Conservation (phyloP, 2,888 invertebrate species). For the Cantharis flavilabris region DNA sequence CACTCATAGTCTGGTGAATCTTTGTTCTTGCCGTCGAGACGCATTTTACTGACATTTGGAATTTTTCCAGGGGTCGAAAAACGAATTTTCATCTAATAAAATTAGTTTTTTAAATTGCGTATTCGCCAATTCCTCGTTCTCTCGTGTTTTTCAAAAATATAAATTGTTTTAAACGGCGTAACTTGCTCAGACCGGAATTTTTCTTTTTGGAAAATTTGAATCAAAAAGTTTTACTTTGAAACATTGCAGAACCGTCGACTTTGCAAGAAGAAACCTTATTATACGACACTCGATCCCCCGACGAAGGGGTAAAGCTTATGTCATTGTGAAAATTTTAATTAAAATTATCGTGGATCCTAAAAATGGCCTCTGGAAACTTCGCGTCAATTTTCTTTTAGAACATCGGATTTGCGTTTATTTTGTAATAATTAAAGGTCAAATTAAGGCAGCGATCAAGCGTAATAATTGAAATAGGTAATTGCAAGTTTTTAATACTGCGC, state of each 20-base stretch:
- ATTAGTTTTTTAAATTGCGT: neutral
- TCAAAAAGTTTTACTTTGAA: neutral
- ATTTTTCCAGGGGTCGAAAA: constrained; percentile 24
- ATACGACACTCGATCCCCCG: neutral
- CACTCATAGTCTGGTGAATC: constrained; percentile 8
- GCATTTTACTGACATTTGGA: constrained; percentile 23
- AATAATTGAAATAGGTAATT: neutral
- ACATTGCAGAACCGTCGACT: neutral
- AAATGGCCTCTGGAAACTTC: neutral
- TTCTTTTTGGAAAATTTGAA: neutral
- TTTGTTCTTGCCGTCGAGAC: constrained; percentile 21
- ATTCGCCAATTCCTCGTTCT: neutral
- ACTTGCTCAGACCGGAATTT: neutral
- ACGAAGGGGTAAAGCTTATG: neutral
- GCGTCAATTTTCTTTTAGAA: neutral
- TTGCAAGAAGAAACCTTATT: neutral
- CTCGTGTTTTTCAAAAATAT: neutral
- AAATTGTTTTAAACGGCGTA: neutral
- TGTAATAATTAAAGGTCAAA: neutral
- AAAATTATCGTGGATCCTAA: neutral
- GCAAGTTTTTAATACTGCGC: neutral
- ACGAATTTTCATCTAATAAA: constrained; percentile 9
- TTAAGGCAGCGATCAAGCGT: neutral
- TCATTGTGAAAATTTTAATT: neutral
- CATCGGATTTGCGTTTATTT: neutral